Evolutionary conservation across 2,888 invertebrate genomes (phyloP), one percentile per base, ranked within the genome.

Genomic region (Heteromyza rotundicornis): DNA sequence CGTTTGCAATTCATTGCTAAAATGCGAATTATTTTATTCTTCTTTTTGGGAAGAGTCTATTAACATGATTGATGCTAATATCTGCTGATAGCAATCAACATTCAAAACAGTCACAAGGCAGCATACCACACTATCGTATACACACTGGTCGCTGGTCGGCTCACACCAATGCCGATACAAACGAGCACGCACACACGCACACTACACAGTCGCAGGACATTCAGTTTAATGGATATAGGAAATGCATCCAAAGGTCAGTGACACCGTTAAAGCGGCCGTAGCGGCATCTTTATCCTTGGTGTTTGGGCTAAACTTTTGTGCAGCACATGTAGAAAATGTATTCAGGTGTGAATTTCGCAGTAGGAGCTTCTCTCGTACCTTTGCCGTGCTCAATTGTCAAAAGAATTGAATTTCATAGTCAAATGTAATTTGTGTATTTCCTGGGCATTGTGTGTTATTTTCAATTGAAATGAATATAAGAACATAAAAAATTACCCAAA

Each of bases 201-300:
- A n/a, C n/a, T 22, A 20, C 19, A 50, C 24, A 50, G 23, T n/a
- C 35, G 36, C 72, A 73, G 73, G 72, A 73, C 69, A 71, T 70
- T 24, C 23, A 24, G 2, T 32, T 32, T 20, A 10, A 8, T 50
- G 57, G 16, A 16, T 57, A 27, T 57, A 19, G n/a, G n/a, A n/a
- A n/a, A n/a, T 60, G n/a, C 49, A 50, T 27, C 7, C 47, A 36
- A n/a, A 54, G 52, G 54, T 44, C 54, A 49, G 35, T 51, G 51
- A 51, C 58, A 58, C 36, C 23, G 36, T 24, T 20, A 19, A 47
- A 47, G 47, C 47, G 5, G 20, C 47, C 14, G 47, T 14, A n/a
- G 40, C 40, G 14, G 40, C 40, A 27, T 27, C 27, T 27, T 27
- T 27, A 27, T 27, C 7, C 7, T 40, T 40, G 14, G 40, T n/a